These are phyloP conservation scores for Glossosoma conforme DNA, from an alignment of 1,140 invertebrate species.

Conservation along the genomic window DNA sequence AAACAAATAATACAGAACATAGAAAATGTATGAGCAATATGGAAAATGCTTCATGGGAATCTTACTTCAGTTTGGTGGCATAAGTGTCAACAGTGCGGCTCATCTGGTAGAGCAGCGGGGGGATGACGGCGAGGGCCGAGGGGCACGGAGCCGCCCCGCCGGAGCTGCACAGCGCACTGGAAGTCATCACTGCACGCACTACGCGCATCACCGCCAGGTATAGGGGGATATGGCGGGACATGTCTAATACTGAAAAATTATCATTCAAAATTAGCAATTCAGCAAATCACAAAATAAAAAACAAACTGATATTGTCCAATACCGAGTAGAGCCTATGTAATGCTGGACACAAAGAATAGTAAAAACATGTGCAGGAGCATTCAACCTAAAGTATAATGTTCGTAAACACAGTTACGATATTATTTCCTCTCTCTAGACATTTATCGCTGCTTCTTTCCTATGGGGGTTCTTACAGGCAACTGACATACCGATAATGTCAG, in stretches of 20 bases:
- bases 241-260: conserved; percentile 69
- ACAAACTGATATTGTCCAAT: conserved; percentile 12
- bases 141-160: conserved; percentile 55
- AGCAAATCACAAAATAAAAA: too few relatives aligned
- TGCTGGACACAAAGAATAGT: background rate
- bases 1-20: conserved; percentile 7
- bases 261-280: too few relatives aligned
- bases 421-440: too few relatives aligned
- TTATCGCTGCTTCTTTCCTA: too few relatives aligned
- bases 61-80: conserved; percentile 72
- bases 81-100: conserved; percentile 88
- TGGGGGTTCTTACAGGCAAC: too few relatives aligned
- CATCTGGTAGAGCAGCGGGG: conserved; percentile 76
- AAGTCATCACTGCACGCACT: conserved; percentile 72
- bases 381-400: too few relatives aligned
- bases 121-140: conserved; percentile 44
- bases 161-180: conserved; percentile 38
- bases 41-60: too few relatives aligned
- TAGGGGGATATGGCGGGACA: conserved; percentile 89
- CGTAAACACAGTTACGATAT: too few relatives aligned
- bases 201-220: conserved; percentile 80
- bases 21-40: background rate
- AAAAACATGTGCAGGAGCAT: too few relatives aligned
- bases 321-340: background rate
- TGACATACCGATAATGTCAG: too few relatives aligned